Base-by-base conservation (phyloP, 1,140 invertebrate genomes). In the Neuroterus valhalla region DNA sequence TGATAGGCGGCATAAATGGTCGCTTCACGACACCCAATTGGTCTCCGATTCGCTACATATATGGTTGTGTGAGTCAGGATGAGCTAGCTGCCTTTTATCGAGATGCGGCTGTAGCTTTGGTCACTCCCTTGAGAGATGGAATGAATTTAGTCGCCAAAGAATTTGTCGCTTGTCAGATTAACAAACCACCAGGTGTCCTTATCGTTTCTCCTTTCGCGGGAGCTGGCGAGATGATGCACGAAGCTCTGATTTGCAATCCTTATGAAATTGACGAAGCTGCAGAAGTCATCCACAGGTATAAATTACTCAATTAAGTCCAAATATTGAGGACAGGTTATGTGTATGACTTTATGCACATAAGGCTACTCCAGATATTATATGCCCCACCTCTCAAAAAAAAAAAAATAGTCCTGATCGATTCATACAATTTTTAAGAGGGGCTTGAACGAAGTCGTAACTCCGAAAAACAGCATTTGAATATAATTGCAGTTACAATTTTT, bases 61-160 rank as follows among this genome's bases (percentile, higher is more conserved):
- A 96, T 84, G 96, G 96, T 1, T 96, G 95, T 84, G 94, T 97
- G 0, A 94, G 93, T 71, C 96, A 97, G 89, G 94, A 95, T 78
- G 95, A 96, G 83, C 84, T 98, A 38, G 96, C 96, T 2, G 95
- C 95, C 0, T 94, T 96, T 77, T 97, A 97, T 87, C 91, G 96
- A 17, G 96, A 97, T 82, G 93, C 96, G 0, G 94, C 95, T 0
- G 96, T 98, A 0, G 96, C 95, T 19, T 87, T 97, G 17, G 96
- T 98, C 0, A 97, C 96, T 0, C 96, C 96, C 0, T 87, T 97
- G 0, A 90, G 96, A 52, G 96, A 98, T 86, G 96, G 96, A 55
- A 98, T 98, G 96, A 98, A 98, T 90, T 91, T 98, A 52, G 96
- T 98, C 0, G 96, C 96, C 5, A 98, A 98, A 88, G 96, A 98